Evolutionary conservation across 2,113 vertebrate genomes (phyloP).

Genomic region (Spheniscus mendiculus): DNA sequence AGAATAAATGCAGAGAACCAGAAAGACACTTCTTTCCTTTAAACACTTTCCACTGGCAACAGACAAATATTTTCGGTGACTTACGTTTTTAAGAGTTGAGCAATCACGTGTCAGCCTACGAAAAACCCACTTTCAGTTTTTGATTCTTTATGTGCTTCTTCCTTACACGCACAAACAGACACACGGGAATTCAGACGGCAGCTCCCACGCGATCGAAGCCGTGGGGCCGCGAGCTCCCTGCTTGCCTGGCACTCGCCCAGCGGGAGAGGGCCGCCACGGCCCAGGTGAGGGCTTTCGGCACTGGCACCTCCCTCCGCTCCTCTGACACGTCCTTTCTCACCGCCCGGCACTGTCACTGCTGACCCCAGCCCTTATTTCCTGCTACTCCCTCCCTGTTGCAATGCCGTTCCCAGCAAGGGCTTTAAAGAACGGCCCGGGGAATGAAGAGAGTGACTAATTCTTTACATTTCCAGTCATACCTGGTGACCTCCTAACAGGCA

Average conservation of each 20-base stretch:
- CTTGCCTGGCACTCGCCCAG: neutral
- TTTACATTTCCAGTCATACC: conserved; percentile 6
- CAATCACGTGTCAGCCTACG: rapidly evolving
- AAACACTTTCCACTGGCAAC: rapidly evolving
- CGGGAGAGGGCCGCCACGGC: rapidly evolving
- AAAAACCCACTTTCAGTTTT: neutral
- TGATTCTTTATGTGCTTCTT: neutral
- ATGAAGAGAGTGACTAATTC: neutral
- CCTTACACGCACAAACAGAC: neutral
- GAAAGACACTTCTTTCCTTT: neutral
- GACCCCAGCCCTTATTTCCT: conserved; percentile 52
- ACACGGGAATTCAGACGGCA: neutral
- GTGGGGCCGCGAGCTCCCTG: rapidly evolving
- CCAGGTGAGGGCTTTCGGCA: neutral
- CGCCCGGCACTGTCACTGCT: rapidly evolving
- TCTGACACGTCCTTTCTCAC: neutral
- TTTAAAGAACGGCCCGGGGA: neutral
- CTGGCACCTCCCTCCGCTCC: neutral
- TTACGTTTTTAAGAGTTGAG: neutral
- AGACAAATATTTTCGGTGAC: neutral
- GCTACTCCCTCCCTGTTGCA: neutral
- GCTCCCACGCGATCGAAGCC: neutral
- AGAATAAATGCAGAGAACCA: neutral
- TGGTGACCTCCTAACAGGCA: neutral
- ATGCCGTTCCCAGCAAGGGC: neutral